Base-by-base conservation (phyloP, 2,113 vertebrate genomes). In the Nannospalax galili region DNA sequence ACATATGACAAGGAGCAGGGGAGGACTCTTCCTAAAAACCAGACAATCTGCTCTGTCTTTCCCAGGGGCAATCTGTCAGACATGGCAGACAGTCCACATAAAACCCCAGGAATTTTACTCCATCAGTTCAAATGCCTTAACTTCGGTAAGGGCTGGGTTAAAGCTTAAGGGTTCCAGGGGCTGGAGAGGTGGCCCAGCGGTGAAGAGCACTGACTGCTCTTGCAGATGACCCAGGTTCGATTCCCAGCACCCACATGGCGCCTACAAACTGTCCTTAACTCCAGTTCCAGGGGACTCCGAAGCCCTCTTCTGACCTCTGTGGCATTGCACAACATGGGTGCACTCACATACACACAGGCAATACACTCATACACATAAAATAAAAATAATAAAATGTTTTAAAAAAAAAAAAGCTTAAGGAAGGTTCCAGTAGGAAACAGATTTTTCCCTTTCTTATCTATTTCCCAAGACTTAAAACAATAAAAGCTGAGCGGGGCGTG, bases 31-130 rank as follows among this genome's bases (percentile, higher is more conserved):
- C 52, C 32, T 81, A 58, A 84, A 75, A 84, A 75, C 74, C 0
- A 58, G 40, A 84, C 84, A 69, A 81, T 67, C 81, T 62, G 81
- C 10, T 73, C 48, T 81, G 88, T 0, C 84, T 70, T 69, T 90
- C 90, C 78, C 37, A 15, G 79, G 60, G 90, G 80, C 80, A 92
- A 84, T 91, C 58, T 81, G 48, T 40, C 40, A 75, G 84, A 74
- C 32, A 60, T 84, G 17, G 74, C 67, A 84, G 40, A 30, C 28
- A 77, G 40, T n/a, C 73, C 78, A 60, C 22, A 77, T n/a, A 64
- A 93, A 84, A 85, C 58, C 60, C 79, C 65, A 79, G 69, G 84
- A 82, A 89, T 75, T 78, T 72, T 30, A 60, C 82, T 78, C 78
- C 17, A 48, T 40, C 75, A 79, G 2, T 91, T 97, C 58, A 72